phyloP scores from a whole-genome alignment of 2,888 invertebrate genomes.

The Rhorus exstirpatorius region DNA sequence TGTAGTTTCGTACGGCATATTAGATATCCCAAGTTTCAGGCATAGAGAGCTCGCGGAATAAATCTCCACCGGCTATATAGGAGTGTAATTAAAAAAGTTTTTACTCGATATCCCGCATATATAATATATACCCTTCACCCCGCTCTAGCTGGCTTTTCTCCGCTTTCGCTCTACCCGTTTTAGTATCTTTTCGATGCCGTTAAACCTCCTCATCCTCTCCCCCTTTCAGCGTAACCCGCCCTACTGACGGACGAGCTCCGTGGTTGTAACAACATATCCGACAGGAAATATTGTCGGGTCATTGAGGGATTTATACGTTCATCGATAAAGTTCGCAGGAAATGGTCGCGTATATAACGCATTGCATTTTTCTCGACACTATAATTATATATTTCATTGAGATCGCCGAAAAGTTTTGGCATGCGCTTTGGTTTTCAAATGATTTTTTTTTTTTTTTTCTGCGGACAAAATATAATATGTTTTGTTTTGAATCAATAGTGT shows the following conservation, averaged over 20 bases:
- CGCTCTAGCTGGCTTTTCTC: background rate
- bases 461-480: too few species aligned
- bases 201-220: too few species aligned
- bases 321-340: background rate
- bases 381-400: too few species aligned
- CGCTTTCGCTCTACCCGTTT: slow-evolving; percentile 17
- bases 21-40: too few species aligned
- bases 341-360: background rate
- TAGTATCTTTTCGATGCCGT: slow-evolving; percentile 45
- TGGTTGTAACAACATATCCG: background rate
- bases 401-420: too few species aligned
- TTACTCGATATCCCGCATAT: slow-evolving; percentile 62
- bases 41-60: slow-evolving; percentile 56
- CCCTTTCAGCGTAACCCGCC: too few species aligned
- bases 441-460: slow-evolving; percentile 5
- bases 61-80: slow-evolving; percentile 54
- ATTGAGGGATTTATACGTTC: slow-evolving; percentile 26
- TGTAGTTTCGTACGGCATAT: too few species aligned
- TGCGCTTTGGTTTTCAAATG: too few species aligned
- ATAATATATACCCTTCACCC: slow-evolving; percentile 31
- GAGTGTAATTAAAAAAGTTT: slow-evolving; percentile 70
- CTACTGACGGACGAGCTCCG: too few species aligned
- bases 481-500: too few species aligned
- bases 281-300: slow-evolving; percentile 43
- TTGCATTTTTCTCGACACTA: background rate